Base-by-base conservation (phyloP, 2,797 vertebrate genomes). In the Limnodromus scolopaceus region DNA sequence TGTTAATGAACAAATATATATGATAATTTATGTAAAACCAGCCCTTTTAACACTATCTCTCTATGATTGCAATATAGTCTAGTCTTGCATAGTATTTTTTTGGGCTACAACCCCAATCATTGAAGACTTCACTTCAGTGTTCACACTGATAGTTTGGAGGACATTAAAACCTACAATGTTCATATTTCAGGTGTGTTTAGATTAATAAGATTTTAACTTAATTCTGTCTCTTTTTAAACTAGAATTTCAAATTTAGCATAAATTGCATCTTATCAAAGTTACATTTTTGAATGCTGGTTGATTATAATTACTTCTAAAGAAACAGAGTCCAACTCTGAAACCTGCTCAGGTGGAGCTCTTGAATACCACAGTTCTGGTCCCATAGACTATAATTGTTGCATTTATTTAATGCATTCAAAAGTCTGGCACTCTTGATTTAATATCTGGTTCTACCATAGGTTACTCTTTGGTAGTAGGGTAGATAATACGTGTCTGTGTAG, bases 231-330 rank as follows among this genome's bases (percentile, higher is more conserved):
- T 69, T 93, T 69, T 78, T 28, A 74, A 87, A 72, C 46, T 38
- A 66, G 79, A 91, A 65, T 93, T 92, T 85, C 27, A 78, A 85
- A 87, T 78, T 82, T 84, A 82, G 51, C 22, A 70, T 68, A 74
- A 90, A 87, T 19, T 70, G 25, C 24, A 39, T 58, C 74, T 79
- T 92, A 89, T 41, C 13, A 58, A 91, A 92, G 49, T 65, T 87
- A 72, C 11, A 24, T 77, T 95, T 94, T 53, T 94, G 53, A 94
- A 95, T 77, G 64, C 32, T 54, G 30, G 41, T 80, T 95, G 64
- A 87, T 88, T 89, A 54, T 61, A 90, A 90, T 91, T 90, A 79
- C 70, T 61, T 94, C n/a, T 71, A 57, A 94, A 89, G 60, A 91
- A 57, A 78, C 16, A 64, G 39, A 82, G 53, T 60, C 48, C 64